Evolutionary conservation across 2,113 vertebrate genomes (phyloP).

Genomic region (Sinocyclocheilus anophthalmus): DNA sequence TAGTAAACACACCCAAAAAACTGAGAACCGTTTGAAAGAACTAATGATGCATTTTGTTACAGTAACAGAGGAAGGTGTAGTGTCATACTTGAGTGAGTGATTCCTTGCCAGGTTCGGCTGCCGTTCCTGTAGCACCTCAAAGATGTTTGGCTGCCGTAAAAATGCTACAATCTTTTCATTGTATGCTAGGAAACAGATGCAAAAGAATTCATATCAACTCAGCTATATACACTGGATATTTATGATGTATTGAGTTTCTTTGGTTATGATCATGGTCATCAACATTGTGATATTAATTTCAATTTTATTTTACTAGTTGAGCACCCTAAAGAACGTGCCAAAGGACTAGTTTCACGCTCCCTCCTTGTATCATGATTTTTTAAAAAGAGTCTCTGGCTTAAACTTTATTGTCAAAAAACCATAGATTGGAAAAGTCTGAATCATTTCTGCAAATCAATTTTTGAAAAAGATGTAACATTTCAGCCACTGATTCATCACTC

Average conservation of each 20-base stretch:
- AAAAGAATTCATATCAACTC: background rate
- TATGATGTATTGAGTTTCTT: background rate
- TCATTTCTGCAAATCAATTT: background rate
- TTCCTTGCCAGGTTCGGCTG: constrained; percentile 87
- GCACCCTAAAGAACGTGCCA: too few relatives aligned
- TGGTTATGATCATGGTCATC: background rate
- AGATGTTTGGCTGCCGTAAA: constrained; percentile 89
- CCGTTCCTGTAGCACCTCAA: constrained; percentile 89
- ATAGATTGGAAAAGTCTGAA: background rate
- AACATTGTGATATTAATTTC: background rate
- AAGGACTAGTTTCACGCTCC: background rate
- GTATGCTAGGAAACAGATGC: constrained; percentile 76
- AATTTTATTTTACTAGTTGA: too few relatives aligned
- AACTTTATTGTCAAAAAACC: background rate
- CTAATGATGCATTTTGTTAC: background rate
- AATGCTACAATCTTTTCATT: constrained; percentile 92
- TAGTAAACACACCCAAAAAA: constrained; percentile 27
- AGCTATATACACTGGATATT: background rate
- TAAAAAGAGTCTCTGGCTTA: background rate
- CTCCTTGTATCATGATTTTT: background rate
- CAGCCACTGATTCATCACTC: background rate
- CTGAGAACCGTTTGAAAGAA: background rate
- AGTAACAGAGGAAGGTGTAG: background rate
- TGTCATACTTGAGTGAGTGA: constrained; percentile 83
- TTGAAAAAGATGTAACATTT: background rate